These are phyloP conservation scores for Trissolcus basalis DNA, from an alignment of 1,140 invertebrate species.

Conservation along the genomic window DNA sequence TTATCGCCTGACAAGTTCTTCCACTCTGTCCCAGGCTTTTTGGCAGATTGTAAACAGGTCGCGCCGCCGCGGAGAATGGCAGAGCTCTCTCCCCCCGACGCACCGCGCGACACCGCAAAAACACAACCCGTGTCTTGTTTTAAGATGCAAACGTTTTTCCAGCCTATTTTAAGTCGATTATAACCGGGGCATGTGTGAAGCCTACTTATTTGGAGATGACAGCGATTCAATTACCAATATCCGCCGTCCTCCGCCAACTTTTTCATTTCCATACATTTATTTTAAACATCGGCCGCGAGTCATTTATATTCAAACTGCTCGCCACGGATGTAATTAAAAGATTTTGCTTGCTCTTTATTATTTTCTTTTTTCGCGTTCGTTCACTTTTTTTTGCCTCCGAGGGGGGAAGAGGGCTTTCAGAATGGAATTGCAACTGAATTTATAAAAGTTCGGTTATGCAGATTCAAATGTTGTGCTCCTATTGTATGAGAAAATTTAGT, in stretches of 20 bases:
- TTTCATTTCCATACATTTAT: constrained; percentile 1
- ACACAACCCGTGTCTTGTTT: not conserved
- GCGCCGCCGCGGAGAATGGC: constrained; percentile 4
- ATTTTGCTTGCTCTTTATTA: too few species aligned
- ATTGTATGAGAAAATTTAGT: too few species aligned
- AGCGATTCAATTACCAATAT: not conserved
- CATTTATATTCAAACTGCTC: not conserved
- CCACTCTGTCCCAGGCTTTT: constrained; percentile 47
- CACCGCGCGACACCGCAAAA: not conserved
- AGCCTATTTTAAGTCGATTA: not conserved
- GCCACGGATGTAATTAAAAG: too few species aligned
- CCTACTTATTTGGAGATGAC: constrained; percentile 1
- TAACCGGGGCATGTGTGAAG: not conserved
- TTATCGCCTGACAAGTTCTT: constrained; percentile 58
- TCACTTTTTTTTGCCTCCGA: too few species aligned
- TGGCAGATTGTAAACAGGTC: constrained; percentile 58
- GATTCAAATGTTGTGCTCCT: too few species aligned
- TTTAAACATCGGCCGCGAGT: not conserved
- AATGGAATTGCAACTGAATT: too few species aligned
- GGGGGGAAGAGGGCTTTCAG: too few species aligned
- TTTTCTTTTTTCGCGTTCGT: too few species aligned
- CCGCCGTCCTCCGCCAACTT: not conserved
- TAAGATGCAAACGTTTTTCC: constrained; percentile 5
- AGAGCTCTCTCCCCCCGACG: not conserved
- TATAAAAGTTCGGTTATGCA: too few species aligned